A percentile compares a stretch with the other conserved stretches of the same genome.
These are phyloP conservation scores for Andricus grossulariae DNA, from an alignment of 1,140 invertebrate species.

Conservation along the genomic window DNA sequence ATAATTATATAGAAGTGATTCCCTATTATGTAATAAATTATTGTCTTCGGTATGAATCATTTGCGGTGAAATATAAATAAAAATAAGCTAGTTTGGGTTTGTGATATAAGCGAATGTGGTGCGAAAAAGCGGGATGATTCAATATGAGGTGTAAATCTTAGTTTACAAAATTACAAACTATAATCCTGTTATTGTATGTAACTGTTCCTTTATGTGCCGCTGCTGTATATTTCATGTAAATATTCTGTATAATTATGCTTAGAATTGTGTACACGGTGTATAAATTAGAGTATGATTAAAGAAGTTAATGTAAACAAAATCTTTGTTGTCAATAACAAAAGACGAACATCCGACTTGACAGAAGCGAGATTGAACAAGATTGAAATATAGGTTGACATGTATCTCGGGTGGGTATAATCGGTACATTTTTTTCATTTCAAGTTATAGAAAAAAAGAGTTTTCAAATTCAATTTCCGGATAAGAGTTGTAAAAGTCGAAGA, in stretches of 20 bases:
- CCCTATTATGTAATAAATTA: conserved; percentile 17
- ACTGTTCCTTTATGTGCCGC: conserved; percentile 68
- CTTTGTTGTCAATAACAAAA: conserved; percentile 4
- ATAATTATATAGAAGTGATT: conserved; percentile 33
- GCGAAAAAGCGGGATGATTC: conserved; percentile 51
- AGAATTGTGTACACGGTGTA: conserved; percentile 55
- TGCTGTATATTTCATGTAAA: conserved; percentile 73
- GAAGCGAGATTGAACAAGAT: background rate
- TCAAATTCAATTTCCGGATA: background rate
- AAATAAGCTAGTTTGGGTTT: conserved; percentile 55
- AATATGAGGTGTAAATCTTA: conserved; percentile 8
- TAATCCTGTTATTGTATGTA: conserved; percentile 59
- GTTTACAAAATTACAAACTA: conserved; percentile 13
- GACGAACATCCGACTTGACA: background rate
- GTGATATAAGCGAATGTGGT: conserved; percentile 58
- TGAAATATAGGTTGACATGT: background rate
- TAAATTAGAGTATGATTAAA: conserved; percentile 57
- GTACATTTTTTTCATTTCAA: background rate
- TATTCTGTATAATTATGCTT: conserved; percentile 52
- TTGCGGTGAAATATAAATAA: background rate
- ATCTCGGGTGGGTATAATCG: conserved; percentile 6
- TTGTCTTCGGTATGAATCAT: background rate
- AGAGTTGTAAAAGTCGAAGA: background rate
- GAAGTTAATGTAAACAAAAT: conserved; percentile 42
- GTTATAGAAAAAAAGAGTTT: conserved; percentile 31